phyloP scores from a whole-genome alignment of 64 coral and sea anemone species.

The Hydrozoanthus tunicans region DNA sequence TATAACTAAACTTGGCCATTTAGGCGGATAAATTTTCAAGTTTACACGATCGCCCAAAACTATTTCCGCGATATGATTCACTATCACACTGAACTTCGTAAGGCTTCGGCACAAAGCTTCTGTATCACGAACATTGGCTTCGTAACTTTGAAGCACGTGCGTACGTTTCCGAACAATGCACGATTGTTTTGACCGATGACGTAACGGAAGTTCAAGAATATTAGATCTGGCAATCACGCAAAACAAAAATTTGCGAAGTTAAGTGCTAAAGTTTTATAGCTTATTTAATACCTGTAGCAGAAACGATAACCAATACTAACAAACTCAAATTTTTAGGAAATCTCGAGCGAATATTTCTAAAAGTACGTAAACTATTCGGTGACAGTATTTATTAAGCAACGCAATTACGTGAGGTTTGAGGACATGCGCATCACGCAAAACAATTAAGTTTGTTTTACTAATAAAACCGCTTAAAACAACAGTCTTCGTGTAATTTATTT shows the following conservation, averaged over 20 bases:
- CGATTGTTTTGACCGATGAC: conserved; percentile 30
- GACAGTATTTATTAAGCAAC: no score
- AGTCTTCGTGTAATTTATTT: no score
- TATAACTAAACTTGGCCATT: conserved; percentile 86
- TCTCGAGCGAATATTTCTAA: no score
- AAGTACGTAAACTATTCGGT: no score
- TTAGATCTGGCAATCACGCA: conserved; percentile 3
- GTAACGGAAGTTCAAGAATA: conserved; percentile 23
- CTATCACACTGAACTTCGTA: conserved; percentile 45
- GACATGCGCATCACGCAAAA: no score
- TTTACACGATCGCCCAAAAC: conserved; percentile 46
- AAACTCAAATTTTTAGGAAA: no score
- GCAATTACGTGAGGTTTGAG: no score
- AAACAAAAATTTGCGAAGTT: neutral
- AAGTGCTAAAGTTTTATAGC: neutral
- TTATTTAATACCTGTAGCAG: no score
- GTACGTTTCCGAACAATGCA: conserved; percentile 29
- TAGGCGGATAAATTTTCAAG: conserved; percentile 25
- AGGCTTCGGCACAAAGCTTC: conserved; percentile 20
- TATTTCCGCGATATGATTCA: conserved; percentile 60
- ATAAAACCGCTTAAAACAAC: no score
- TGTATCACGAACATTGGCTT: conserved; percentile 33
- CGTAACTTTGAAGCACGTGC: conserved; percentile 42
- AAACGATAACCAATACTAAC: no score
- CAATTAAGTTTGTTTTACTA: no score